Base-by-base conservation (phyloP, 2,797 vertebrate species). In the Aphelocoma californica region DNA sequence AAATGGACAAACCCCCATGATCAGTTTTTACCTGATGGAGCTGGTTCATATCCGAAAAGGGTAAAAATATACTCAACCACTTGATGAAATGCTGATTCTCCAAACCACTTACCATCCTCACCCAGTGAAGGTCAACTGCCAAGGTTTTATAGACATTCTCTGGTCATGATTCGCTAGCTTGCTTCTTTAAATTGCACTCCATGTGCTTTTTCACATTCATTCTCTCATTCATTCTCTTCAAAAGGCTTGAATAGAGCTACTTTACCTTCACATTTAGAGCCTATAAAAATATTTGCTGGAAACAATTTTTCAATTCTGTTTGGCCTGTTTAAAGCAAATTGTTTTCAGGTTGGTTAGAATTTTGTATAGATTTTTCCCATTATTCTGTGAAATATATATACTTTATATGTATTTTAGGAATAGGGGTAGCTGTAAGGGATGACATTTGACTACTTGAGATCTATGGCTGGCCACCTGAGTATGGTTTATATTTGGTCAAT, bases 61-160 rank as follows among this genome's bases (percentile, higher is more conserved):
- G 85, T 86, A 85, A 93, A 94, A 94, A 92, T 89, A 89, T 83
- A 87, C 87, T 96, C 90, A 88, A 58, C 81, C 87, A 72, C 85
- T 95, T 86, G 86, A 92, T 91, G 61, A 88, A 96, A 65, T 77
- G 86, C 45, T 92, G 72, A 81, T 93, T 95, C 67, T 95, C 71
- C 83, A 97, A 96, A 92, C 34, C 81, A 62, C 92, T 97, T 71
- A 90, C 58, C 45, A 80, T 96, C 78, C 72, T 95, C 88, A 95
- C 57, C 75, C 74, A 94, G 44, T 82, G 90, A 97, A 97, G 88
- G 94, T 96, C 97, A 97, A 88, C 97, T 97, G 91, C 65, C 92
- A 97, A 94, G 90, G 91, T 90, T 93, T 95, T 62, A 96, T 71
- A 95, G 85, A 64, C 60, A 92, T 64, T 80, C 67, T 95, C 47